Base-by-base conservation (phyloP, 2,797 vertebrate species). In the Spheniscus humboldti region DNA sequence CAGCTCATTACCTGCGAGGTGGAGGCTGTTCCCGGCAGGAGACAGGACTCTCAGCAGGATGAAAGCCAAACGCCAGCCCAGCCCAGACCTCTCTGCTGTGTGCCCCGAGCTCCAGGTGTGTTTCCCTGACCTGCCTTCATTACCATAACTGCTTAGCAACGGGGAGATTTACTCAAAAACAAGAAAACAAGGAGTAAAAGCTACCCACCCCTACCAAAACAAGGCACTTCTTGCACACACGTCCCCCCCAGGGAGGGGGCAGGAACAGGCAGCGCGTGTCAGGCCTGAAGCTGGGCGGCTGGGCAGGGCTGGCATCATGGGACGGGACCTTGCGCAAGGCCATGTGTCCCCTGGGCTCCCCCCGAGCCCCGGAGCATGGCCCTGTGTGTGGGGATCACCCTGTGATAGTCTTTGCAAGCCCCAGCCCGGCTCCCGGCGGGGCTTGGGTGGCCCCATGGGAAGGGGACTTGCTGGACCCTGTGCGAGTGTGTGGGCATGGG, bases 1-100 rank as follows among this genome's bases (percentile, higher is more conserved):
- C 50, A 88, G 68, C 87, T 94, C 89, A 92, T 93, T 96, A 93
- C 89, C 75, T 94, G 64, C 0, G 4, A 95, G 91, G 82, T 88
- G 80, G 87, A 94, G 95, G 88, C 76, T 90, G 66, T 96, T 95
- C 89, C 87, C 57, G 2, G 91, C 79, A 91, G 92, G 37, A 96
- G 91, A 92, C 78, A 81, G 92, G 95, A 68, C 91, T 95, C 75
- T 90, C 37, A 64, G 60, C 84, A 80, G 89, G 94, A 97, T 92
- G 87, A 96, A 96, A 96, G 96, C 85, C 96, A 94, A 94, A 71
- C 95, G 96, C 64, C 78, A 90, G 85, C 94, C 95, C 94, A 97
- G 75, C 89, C 96, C 95, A 97, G 94, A 86, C 94, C 96, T 96
- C 85, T 96, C 30, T 0, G 0, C 90, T 3, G 3, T 78, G 68